Evolutionary conservation across 2,113 vertebrate genomes (phyloP), one percentile per base, ranked within the genome.

Genomic region (Megaleporinus macrocephalus): DNA sequence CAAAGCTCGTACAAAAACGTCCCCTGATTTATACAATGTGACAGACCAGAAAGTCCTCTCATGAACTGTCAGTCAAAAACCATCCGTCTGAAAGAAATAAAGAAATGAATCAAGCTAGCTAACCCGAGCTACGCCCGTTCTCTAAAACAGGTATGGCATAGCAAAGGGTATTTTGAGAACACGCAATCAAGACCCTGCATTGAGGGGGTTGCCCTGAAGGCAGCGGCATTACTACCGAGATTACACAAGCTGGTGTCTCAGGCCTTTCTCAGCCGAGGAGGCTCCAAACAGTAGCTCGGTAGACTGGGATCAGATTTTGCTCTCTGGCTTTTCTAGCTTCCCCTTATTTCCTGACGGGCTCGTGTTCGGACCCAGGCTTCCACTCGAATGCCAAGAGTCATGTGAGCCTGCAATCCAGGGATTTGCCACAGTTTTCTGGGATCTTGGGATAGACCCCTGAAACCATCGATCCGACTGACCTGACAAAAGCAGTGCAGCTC

Each of bases 211-310:
- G 47, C 12, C 27, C 63, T 36, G 55, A 57, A 29, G 24, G 12
- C 30, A 55, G 22, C 33, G 16, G 26, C 20, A 44, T 69, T 77
- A 10, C 10, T 2, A 24, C n/a, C 20, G 15, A 44, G 22, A 44
- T 5, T 13, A 44, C 1, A 22, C 20, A 27, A 55, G 27, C 20
- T 14, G 55, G 13, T 55, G 62, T 55, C 61, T 74, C 11, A 49
- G 57, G 59, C 14, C 27, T 6, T 65, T 55, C 30, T 30, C 41
- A 36, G 27, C n/a, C 6, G 12, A 77, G 10, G 13, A 53, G 53
- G 61, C 41, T 79, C 61, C 76, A 86, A 82, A 86, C 69, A 83
- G 79, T 81, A 81, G 75, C 86, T 27, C 24, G 68, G 63, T 18
- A 51, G 61, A 44, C 7, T 30, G 7, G 33, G 55, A 73, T 81